Percentiles rank a stretch among this genome's conserved stretches.
These are phyloP conservation scores for Haemorhous mexicanus DNA, from an alignment of 2,113 vertebrate genomes.

Conservation along the genomic window DNA sequence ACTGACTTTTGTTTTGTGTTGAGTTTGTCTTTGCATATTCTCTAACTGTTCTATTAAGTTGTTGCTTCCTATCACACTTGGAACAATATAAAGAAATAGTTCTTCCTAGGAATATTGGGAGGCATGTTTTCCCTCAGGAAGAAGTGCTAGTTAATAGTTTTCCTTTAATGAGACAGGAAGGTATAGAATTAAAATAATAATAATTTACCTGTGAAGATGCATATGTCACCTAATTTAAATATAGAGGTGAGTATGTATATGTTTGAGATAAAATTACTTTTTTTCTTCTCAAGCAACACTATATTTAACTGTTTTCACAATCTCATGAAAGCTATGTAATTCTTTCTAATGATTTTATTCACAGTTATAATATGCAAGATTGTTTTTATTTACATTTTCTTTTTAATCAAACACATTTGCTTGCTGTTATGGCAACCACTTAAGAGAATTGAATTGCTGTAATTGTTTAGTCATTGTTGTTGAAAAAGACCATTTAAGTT, in stretches of 20 bases:
- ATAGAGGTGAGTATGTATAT: neutral
- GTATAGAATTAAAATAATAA: neutral
- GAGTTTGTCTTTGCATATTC: neutral
- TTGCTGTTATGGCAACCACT: conserved; percentile 25
- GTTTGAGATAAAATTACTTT: neutral
- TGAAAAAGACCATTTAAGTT: conserved; percentile 15
- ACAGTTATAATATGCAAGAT: neutral
- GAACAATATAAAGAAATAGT: neutral
- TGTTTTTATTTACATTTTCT: conserved; percentile 22
- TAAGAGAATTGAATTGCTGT: conserved; percentile 8
- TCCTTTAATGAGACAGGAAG: neutral
- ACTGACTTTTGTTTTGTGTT: neutral
- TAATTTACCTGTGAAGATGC: neutral
- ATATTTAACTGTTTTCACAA: neutral
- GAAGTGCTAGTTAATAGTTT: neutral
- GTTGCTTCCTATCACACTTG: neutral
- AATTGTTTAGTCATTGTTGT: conserved; percentile 33
- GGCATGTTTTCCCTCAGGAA: neutral
- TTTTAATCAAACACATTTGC: conserved; percentile 15
- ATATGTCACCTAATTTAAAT: neutral
- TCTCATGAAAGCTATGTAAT: neutral
- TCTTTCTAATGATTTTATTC: neutral
- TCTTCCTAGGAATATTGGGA: neutral
- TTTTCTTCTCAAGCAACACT: neutral
- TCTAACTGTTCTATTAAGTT: neutral